Conservation (phyloP, 2,888 invertebrate species). For the Salticus scenicus region DNA sequence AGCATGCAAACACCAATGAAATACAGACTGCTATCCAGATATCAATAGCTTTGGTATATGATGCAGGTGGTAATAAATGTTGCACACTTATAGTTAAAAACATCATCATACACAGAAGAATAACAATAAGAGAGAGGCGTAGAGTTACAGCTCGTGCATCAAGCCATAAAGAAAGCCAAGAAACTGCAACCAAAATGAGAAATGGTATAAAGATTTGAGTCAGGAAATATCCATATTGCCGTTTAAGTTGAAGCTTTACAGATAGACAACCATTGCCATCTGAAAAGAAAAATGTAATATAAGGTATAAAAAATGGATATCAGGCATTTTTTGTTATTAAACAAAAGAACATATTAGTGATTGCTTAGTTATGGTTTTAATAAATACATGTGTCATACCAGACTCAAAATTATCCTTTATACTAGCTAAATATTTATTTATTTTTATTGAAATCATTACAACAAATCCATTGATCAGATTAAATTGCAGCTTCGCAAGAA, state of each 20-base stretch:
- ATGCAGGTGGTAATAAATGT: slow-evolving; percentile 27
- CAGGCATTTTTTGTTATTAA: too few species aligned
- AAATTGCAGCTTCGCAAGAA: too few species aligned
- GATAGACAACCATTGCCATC: slow-evolving; percentile 56
- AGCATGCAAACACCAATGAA: slow-evolving; percentile 42
- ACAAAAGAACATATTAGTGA: too few species aligned
- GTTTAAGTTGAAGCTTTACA: slow-evolving; percentile 44
- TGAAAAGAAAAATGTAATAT: background rate
- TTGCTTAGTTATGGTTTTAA: too few species aligned
- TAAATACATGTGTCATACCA: too few species aligned
- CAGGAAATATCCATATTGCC: slow-evolving; percentile 56
- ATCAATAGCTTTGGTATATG: slow-evolving; percentile 61
- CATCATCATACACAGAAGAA: slow-evolving; percentile 61
- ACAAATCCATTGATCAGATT: too few species aligned
- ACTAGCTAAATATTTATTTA: too few species aligned
- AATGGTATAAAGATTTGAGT: slow-evolving; percentile 60
- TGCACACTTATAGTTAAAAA: slow-evolving; percentile 38
- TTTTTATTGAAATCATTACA: too few species aligned
- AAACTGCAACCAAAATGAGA: slow-evolving; percentile 50
- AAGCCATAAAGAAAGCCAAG: slow-evolving; percentile 59
- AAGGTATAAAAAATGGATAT: too few species aligned
- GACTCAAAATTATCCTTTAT: too few species aligned
- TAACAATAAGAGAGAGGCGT: slow-evolving; percentile 47
- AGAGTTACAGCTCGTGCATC: slow-evolving; percentile 56
- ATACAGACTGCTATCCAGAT: slow-evolving; percentile 66